A percentile compares a stretch with the other conserved stretches of the same genome.
phyloP scores from a whole-genome alignment of 2,113 vertebrate genomes.

The Oplegnathus fasciatus region DNA sequence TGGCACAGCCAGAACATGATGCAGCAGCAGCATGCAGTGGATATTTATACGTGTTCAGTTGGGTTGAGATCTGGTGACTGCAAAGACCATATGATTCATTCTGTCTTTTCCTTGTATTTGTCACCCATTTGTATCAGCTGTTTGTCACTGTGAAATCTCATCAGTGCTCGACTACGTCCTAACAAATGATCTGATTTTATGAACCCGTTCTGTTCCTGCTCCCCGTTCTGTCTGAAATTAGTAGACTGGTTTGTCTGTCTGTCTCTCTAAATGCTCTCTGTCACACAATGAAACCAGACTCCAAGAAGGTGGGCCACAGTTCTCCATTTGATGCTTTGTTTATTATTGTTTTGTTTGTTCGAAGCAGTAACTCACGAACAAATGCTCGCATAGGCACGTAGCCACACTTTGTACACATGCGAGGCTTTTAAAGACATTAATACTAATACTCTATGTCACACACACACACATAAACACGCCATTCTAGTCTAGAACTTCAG shows the following conservation, averaged over 20 bases:
- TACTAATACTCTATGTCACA: not conserved
- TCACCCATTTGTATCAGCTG: not conserved
- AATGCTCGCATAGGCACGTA: not conserved
- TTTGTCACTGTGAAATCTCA: not conserved
- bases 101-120: not conserved
- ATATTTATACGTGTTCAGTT: not conserved
- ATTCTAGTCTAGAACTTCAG: not conserved
- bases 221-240: not conserved
- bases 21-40: too few relatives aligned
- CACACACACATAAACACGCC: not conserved
- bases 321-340: not conserved
- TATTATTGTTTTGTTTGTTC: not conserved
- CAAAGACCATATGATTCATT: too few relatives aligned
- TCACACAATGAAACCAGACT: not conserved
- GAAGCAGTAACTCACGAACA: not conserved
- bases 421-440: slow-evolving; percentile 31
- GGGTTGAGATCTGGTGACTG: not conserved
- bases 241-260: not conserved
- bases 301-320: not conserved
- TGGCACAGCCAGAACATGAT: too few relatives aligned
- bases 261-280: not conserved
- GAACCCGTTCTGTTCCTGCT: not conserved
- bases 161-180: not conserved
- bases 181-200: not conserved
- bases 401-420: slow-evolving; percentile 5